Evolutionary conservation across 2,797 vertebrate genomes (phyloP).

Genomic region (Nyctibius grandis): DNA sequence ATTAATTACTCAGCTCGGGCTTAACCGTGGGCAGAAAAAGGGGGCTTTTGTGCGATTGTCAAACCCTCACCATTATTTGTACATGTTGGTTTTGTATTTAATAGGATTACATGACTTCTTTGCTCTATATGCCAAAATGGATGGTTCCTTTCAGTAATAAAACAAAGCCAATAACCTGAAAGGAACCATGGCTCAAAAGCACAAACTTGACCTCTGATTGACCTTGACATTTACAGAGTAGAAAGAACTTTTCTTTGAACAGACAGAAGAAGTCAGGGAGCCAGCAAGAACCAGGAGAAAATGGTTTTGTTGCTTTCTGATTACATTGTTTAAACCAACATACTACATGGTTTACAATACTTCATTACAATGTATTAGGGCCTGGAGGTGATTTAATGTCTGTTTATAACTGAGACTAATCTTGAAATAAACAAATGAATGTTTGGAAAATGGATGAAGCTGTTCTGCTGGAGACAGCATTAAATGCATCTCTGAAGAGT

Average conservation of each 20-base stretch:
- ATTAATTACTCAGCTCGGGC: conserved; percentile 42
- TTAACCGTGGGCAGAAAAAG: conserved; percentile 36
- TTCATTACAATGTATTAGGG: conserved; percentile 71
- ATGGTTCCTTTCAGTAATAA: conserved; percentile 73
- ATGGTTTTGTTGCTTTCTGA: conserved; percentile 71
- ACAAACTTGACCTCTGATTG: conserved; percentile 68
- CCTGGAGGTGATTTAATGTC: conserved; percentile 68
- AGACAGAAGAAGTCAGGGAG: conserved; percentile 62
- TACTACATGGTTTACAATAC: conserved; percentile 75
- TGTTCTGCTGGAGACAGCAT: conserved; percentile 46
- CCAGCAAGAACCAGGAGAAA: conserved; percentile 52
- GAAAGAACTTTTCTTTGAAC: conserved; percentile 60
- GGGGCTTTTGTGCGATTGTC: conserved; percentile 54
- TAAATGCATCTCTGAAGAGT: conserved; percentile 57
- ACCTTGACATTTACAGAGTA: conserved; percentile 67
- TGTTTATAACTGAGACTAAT: conserved; percentile 71
- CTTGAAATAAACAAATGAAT: conserved; percentile 73
- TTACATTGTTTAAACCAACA: conserved; percentile 75
- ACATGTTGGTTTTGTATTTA: conserved; percentile 67
- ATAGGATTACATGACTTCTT: conserved; percentile 69
- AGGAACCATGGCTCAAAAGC: conserved; percentile 63
- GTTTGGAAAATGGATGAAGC: conserved; percentile 67
- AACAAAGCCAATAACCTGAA: conserved; percentile 71
- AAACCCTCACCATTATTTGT: conserved; percentile 64
- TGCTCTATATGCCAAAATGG: conserved; percentile 66